Evolutionary conservation across 2,888 invertebrate species (phyloP).

Genomic region (Cinara cedri): DNA sequence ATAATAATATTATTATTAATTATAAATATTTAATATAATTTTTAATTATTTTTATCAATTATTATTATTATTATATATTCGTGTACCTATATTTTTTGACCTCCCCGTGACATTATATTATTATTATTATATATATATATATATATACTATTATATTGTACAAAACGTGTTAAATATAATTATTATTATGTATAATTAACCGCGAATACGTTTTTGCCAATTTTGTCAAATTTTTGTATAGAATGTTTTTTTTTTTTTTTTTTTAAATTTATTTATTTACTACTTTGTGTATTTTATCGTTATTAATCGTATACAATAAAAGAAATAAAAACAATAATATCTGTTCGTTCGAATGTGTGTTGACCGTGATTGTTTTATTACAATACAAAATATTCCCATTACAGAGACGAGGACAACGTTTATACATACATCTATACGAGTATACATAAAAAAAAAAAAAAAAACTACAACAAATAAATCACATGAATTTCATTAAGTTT

Average conservation of each 20-base stretch:
- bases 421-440: not conserved
- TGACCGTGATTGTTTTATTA: not conserved
- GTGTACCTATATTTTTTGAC: constrained; percentile 42
- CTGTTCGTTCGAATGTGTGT: constrained; percentile 36
- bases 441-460: not conserved
- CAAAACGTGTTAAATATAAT: not conserved
- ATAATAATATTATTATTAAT: constrained; percentile 26
- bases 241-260: constrained; percentile 35
- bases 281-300: constrained; percentile 55
- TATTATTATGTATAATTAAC: constrained; percentile 32
- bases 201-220: constrained; percentile 23
- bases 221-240: constrained; percentile 55
- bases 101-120: constrained; percentile 16
- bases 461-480: not conserved
- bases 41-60: constrained; percentile 40
- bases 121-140: too few relatives aligned
- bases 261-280: constrained; percentile 54
- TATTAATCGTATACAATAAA: constrained; percentile 55
- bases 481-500: too few relatives aligned
- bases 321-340: not conserved
- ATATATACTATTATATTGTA: too few relatives aligned
- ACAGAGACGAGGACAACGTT: too few relatives aligned
- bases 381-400: too few relatives aligned
- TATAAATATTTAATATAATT: constrained; percentile 50
- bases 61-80: not conserved